Evolutionary conservation across 2,888 invertebrate genomes (phyloP), one percentile per base, ranked within the genome.

Genomic region (Amaurobius ferox): DNA sequence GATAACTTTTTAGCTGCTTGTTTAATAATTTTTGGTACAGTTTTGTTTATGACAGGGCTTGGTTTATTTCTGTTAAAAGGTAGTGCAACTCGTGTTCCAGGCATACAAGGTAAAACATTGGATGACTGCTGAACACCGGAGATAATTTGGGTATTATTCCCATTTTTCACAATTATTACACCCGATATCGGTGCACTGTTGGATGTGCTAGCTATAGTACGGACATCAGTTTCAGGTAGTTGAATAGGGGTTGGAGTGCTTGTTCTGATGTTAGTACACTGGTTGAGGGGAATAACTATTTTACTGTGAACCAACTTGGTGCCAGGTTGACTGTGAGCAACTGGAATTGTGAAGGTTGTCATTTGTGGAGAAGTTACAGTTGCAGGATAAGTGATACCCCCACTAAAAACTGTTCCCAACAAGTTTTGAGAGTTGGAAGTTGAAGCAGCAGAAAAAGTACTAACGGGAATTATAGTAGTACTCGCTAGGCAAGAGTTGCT

Each of bases 101-200:
- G 11, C 13, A 71, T 32, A 39, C 44, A 55, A 19, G 78, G 29
- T 1, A 32, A 29, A 62, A 32, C 40, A 32, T 7, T 61, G 13
- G 35, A 28, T 28, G 39, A 61, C 6, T 67, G 48, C 19, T 78
- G 85, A 55, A 61, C n/a, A 32, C 35, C 26, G n/a, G 66, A 71
- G 44, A 79, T 79, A 68, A 86, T 74, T 66, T 79, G 86, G 40
- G 86, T 66, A 48, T 39, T 78, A 11, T 67, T 79, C 0, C 79
- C 81, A 67, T 76, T 79, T 68, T 81, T 87, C 23, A 87, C 81
- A 70, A 87, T 76, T 6, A 87, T 79, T 28, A 87, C 73, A 44
- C 79, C 74, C 9, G 81, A 55, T 29, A 62, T 19, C 11, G 86
- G 29, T 26, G 32, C 55, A 28, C 9, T 74, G 9, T 40, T 74